phyloP scores from a whole-genome alignment of 2,888 invertebrate genomes.

The Carterocephalus palaemon region DNA sequence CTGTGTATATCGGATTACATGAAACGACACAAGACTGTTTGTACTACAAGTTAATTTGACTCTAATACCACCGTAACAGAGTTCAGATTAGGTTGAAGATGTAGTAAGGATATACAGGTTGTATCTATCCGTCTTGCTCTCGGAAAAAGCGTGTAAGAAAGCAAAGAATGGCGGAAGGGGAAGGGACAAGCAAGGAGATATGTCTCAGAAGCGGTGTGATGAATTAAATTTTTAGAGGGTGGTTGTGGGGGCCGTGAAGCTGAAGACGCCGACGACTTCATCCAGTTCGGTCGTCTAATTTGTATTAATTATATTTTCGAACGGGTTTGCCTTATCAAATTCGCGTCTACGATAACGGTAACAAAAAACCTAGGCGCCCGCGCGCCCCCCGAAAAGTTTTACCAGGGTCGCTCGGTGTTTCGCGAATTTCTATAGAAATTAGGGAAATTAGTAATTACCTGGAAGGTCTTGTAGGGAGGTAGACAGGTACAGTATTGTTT shows the following conservation, averaged over 20 bases:
- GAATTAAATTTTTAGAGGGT: conserved; percentile 79
- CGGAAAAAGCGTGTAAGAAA: conserved; percentile 76
- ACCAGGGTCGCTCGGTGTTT: background rate
- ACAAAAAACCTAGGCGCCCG: background rate
- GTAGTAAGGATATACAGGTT: conserved; percentile 44
- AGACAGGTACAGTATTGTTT: no score
- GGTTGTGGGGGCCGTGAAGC: conserved; percentile 57
- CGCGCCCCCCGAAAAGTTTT: background rate
- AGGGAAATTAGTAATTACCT: no score
- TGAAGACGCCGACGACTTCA: no score
- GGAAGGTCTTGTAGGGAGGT: no score
- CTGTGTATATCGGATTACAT: conserved; percentile 50
- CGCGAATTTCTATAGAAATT: no score
- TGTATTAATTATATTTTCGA: conserved; percentile 63
- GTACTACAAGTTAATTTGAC: conserved; percentile 19
- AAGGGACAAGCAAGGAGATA: conserved; percentile 70
- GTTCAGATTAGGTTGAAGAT: conserved; percentile 32
- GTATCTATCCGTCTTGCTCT: conserved; percentile 52
- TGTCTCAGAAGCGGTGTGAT: conserved; percentile 73
- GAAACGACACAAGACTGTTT: conserved; percentile 34
- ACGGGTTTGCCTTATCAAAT: conserved; percentile 32
- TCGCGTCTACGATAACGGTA: background rate
- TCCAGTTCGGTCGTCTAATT: conserved; percentile 71
- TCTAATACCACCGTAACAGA: fast-evolving
- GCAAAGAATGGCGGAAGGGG: conserved; percentile 75